Percentiles rank a stretch among this genome's conserved stretches.
phyloP scores from a whole-genome alignment of 2,113 vertebrate genomes.

The Lepus europaeus region DNA sequence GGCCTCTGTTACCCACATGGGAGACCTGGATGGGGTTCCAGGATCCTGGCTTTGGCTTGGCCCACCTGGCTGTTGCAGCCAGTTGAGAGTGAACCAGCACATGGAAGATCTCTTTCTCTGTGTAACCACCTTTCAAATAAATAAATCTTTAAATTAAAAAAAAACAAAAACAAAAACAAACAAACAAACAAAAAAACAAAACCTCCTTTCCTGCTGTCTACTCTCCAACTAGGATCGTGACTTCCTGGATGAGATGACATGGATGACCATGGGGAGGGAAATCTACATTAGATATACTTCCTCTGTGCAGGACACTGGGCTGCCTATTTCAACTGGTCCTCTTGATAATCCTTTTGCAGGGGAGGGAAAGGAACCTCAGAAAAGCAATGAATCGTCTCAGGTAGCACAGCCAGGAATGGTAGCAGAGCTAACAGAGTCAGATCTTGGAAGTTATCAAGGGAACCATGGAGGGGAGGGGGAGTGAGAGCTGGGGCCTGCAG shows the following conservation, averaged over 20 bases:
- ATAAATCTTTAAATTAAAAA: no score
- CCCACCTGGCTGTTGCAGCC: no score
- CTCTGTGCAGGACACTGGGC: neutral
- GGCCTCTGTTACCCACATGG: no score
- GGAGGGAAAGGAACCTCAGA: constrained; percentile 54
- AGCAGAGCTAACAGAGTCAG: constrained; percentile 25
- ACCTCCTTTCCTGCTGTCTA: constrained; percentile 32
- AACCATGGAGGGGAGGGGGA: neutral
- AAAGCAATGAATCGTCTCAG: neutral
- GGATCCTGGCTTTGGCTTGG: no score
- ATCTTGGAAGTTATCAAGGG: constrained; percentile 57
- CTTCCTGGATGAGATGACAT: constrained; percentile 50
- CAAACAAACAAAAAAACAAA: no score
- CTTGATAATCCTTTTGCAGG: constrained; percentile 44
- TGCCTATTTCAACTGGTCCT: constrained; percentile 22
- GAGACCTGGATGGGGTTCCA: no score
- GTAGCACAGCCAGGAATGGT: constrained; percentile 15
- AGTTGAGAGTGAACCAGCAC: no score
- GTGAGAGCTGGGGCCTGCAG: neutral
- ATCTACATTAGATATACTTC: constrained; percentile 25
- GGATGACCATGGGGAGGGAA: constrained; percentile 1
- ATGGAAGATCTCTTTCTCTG: no score
- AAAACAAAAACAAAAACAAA: no score
- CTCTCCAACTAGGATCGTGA: constrained; percentile 28
- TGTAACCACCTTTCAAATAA: no score